A percentile compares a stretch with the other conserved stretches of the same genome.
Evolutionary conservation across 1,140 invertebrate species (phyloP).

Genomic region (Radopholus similis): DNA sequence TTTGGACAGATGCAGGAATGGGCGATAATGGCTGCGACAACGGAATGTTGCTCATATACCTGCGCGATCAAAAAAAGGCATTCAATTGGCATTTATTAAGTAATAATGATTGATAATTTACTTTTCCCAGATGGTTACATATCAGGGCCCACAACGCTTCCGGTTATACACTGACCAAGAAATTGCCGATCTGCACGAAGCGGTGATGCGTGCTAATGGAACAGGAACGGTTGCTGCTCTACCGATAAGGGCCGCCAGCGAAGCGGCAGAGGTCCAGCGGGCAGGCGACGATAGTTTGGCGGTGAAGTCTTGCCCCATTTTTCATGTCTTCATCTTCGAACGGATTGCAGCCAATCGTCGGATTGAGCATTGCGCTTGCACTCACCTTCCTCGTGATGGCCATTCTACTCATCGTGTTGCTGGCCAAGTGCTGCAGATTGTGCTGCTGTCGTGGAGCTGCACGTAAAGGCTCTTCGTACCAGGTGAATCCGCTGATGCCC

Average conservation of each 20-base stretch:
- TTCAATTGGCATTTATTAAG: background rate
- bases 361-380: conserved; percentile 20
- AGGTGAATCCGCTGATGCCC: conserved; percentile 25
- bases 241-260: background rate
- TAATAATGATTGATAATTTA: background rate
- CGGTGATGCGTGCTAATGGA: conserved; percentile 6
- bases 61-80: conserved; percentile 28
- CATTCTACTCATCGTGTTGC: conserved; percentile 15
- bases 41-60: conserved; percentile 23
- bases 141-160: conserved; percentile 17
- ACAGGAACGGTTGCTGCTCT: background rate
- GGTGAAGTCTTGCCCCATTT: conserved; percentile 14
- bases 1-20: conserved; percentile 9
- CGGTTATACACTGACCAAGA: conserved; percentile 11
- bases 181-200: conserved; percentile 24
- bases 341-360: conserved; percentile 22
- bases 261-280: conserved; percentile 14
- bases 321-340: background rate
- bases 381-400: conserved; percentile 20
- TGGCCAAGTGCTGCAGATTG: conserved; percentile 26
- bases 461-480: conserved; percentile 12
- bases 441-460: conserved; percentile 9
- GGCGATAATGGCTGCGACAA: conserved; percentile 25
- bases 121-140: conserved; percentile 15
- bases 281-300: conserved; percentile 22